Base-by-base conservation (phyloP, 2,797 vertebrate species). In the Phyllotis vaccarum region DNA sequence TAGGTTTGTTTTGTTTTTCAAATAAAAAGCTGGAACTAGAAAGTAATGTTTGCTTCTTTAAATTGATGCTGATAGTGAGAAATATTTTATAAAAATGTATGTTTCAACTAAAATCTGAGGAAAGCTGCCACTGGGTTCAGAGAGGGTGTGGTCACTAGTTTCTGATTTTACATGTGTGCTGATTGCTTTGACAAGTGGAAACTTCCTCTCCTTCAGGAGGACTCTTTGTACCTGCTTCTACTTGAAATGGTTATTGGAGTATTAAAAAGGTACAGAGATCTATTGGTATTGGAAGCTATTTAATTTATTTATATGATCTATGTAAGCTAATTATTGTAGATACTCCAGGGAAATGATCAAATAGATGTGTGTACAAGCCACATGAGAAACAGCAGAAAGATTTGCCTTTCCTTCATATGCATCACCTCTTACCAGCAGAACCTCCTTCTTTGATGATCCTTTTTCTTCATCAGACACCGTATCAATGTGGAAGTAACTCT, bases 91-190 rank as follows among this genome's bases (percentile, higher is more conserved):
- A 75, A 96, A 95, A 95, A 97, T 94, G 92, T 98, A 97, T 95
- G 90, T 95, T 96, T 97, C 97, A 98, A 97, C 95, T 93, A 92
- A 97, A 97, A 75, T 92, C 94, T 97, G 90, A 96, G 49, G 89
- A 97, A 92, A 95, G 58, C 92, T 97, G 88, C 85, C 92, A 92
- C 93, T 94, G 46, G 94, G 62, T 96, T 66, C 75, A 89, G 81
- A 93, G 60, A 97, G 90, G 83, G 93, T 91, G 86, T 95, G 91
- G 94, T 97, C 94, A 97, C 97, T 96, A 85, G 58, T 97, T 96
- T 97, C 96, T 95, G 92, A 96, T 97, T 97, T 97, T 97, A 97
- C 92, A 95, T 62, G 5, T 97, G 88, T 68, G 82, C 92, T 96
- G 94, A 94, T 96, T 93, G 94, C 90, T 95, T 95, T 96, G 90